Percentiles rank a stretch among this genome's conserved stretches.
Evolutionary conservation across 2,113 vertebrate species (phyloP).

Genomic region (Crotalus tigris): DNA sequence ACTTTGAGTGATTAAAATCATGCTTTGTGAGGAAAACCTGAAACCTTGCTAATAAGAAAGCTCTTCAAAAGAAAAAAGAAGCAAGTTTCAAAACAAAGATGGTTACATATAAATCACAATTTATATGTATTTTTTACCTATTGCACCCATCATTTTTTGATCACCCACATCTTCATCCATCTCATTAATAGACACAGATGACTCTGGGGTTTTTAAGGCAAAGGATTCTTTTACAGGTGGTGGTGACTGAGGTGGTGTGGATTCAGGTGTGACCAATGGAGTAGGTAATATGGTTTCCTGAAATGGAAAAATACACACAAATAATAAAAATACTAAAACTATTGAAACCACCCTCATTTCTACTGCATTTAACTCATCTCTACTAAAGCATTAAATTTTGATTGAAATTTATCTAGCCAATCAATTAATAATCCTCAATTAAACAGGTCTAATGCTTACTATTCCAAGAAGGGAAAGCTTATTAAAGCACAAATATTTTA

Average conservation of each 20-base stretch:
- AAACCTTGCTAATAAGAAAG: not conserved
- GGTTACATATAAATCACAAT: not conserved
- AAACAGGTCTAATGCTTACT: not conserved
- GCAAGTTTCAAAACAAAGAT: not conserved
- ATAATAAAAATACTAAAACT: slow-evolving; percentile 22
- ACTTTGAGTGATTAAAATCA: not conserved
- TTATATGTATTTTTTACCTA: slow-evolving; percentile 64
- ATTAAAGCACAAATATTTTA: not conserved
- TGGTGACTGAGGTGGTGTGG: slow-evolving; percentile 71
- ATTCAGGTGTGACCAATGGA: slow-evolving; percentile 76
- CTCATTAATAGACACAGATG: slow-evolving; percentile 68
- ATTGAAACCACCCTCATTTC: not conserved
- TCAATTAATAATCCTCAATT: not conserved
- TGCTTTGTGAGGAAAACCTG: not conserved
- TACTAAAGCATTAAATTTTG: not conserved
- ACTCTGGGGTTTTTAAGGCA: slow-evolving; percentile 72
- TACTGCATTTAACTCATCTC: not conserved
- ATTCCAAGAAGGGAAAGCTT: not conserved
- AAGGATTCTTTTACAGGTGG: slow-evolving; percentile 51
- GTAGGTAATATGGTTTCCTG: slow-evolving; percentile 66
- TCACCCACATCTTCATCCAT: slow-evolving; percentile 36
- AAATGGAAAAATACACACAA: slow-evolving; percentile 17
- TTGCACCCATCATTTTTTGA: slow-evolving; percentile 46
- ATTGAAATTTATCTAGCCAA: not conserved
- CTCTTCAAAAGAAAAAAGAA: not conserved